Conservation (phyloP, 2,797 vertebrate genomes). For the Galaxias olidus region DNA sequence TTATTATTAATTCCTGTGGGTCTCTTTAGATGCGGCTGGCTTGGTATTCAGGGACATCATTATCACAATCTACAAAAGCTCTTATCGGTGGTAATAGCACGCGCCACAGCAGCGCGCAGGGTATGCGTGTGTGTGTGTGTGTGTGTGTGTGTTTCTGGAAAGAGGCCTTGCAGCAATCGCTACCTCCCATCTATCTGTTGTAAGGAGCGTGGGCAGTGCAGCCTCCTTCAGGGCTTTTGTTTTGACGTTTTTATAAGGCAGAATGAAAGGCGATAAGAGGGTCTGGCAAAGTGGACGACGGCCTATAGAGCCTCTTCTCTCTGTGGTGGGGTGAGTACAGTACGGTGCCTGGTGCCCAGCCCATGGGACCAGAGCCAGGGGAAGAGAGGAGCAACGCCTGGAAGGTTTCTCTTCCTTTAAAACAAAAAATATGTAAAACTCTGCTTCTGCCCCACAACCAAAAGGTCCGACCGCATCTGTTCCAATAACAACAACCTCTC, state of each 20-base stretch:
- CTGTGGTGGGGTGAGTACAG: too few relatives aligned
- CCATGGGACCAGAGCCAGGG: too few relatives aligned
- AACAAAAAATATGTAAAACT: too few relatives aligned
- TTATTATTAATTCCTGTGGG: conserved; percentile 66
- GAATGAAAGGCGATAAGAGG: conserved; percentile 59
- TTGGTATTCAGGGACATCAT: conserved; percentile 74
- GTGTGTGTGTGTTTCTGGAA: conserved; percentile 37
- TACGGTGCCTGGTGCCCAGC: too few relatives aligned
- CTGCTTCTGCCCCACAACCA: too few relatives aligned
- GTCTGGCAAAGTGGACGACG: conserved; percentile 48
- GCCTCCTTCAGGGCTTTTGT: conserved; percentile 46
- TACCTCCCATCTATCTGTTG: conserved; percentile 57
- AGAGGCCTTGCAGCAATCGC: conserved; percentile 56
- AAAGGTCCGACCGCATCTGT: too few relatives aligned
- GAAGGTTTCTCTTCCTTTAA: too few relatives aligned
- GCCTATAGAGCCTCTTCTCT: conserved; percentile 29
- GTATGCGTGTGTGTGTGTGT: background rate
- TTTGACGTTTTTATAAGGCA: conserved; percentile 68
- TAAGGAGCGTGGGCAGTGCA: conserved; percentile 57
- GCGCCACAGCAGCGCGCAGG: conserved; percentile 19
- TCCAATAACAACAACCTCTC: too few relatives aligned
- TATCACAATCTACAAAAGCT: conserved; percentile 75
- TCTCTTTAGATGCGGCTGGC: conserved; percentile 61
- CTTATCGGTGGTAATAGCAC: conserved; percentile 64
- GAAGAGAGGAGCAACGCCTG: too few relatives aligned